A percentile compares a stretch with the other conserved stretches of the same genome.
phyloP scores from a whole-genome alignment of 2,888 invertebrate species.

The Pristionchus fissidentatus region DNA sequence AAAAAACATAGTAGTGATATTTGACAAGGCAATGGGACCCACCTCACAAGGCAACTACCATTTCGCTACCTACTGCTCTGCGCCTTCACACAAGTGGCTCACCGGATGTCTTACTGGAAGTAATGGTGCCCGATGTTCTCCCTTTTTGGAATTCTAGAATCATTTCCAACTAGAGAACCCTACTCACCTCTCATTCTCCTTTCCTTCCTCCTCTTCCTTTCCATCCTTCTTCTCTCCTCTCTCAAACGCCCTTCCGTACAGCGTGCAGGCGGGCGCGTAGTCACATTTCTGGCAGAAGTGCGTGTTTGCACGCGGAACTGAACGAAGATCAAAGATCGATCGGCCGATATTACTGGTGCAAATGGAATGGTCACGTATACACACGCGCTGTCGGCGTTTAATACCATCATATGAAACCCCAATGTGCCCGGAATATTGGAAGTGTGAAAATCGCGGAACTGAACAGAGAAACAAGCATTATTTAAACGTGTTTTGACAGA shows the following conservation, averaged over 20 bases:
- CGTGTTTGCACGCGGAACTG: conserved; percentile 59
- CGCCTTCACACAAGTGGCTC: too few relatives aligned
- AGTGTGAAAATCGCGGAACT: too few relatives aligned
- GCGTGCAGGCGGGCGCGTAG: conserved; percentile 59
- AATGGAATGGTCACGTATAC: neutral
- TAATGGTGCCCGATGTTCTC: too few relatives aligned
- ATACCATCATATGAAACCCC: neutral
- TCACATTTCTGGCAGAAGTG: conserved; percentile 63
- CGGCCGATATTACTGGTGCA: neutral
- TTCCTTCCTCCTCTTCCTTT: conserved; percentile 16
- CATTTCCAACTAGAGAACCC: neutral
- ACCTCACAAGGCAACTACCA: too few relatives aligned
- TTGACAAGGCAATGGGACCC: too few relatives aligned
- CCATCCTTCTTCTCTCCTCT: conserved; percentile 4
- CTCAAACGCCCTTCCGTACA: conserved; percentile 46
- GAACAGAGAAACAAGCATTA: too few relatives aligned
- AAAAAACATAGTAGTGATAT: too few relatives aligned
- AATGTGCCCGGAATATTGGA: too few relatives aligned
- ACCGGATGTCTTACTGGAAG: too few relatives aligned
- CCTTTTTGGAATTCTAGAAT: too few relatives aligned
- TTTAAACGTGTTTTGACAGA: too few relatives aligned
- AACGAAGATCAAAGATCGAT: neutral
- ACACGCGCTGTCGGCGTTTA: neutral
- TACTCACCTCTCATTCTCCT: neutral
- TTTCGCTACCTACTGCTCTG: neutral